Evolutionary conservation across 2,888 invertebrate genomes (phyloP).

Genomic region (Rhingia campestris): DNA sequence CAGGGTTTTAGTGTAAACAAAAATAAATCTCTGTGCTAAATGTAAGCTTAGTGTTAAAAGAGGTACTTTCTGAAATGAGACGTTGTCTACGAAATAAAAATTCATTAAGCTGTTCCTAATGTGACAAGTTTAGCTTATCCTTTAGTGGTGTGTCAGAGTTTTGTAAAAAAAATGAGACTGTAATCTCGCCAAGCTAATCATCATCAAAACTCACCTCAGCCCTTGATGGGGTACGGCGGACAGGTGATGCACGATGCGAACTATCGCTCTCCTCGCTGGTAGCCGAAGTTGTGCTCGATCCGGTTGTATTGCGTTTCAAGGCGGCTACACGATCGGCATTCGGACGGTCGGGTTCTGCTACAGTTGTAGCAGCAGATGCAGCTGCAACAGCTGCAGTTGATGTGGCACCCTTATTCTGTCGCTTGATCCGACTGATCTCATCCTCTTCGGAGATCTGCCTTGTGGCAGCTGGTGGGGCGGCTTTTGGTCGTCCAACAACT

Average conservation of each 20-base stretch:
- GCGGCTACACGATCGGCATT: conserved; percentile 83
- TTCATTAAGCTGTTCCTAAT: not conserved
- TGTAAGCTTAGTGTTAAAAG: conserved; percentile 8
- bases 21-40: not conserved
- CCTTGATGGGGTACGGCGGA: conserved; percentile 88
- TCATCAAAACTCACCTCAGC: conserved; percentile 88
- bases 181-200: conserved; percentile 53
- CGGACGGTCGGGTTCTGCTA: conserved; percentile 84
- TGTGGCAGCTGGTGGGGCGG: conserved; percentile 85
- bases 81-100: conserved; percentile 15
- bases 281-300: conserved; percentile 76
- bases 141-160: conserved; percentile 22
- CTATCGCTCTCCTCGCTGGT: conserved; percentile 85
- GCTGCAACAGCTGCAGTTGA: conserved; percentile 83
- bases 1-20: not conserved
- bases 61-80: conserved; percentile 37
- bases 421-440: conserved; percentile 93
- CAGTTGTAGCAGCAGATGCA: conserved; percentile 78
- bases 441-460: conserved; percentile 94
- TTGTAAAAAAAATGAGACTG: conserved; percentile 74
- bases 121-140: conserved; percentile 2
- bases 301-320: conserved; percentile 81
- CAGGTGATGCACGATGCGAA: conserved; percentile 84
- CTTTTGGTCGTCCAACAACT: conserved; percentile 83
- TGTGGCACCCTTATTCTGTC: conserved; percentile 90